Conservation (phyloP, 2,888 invertebrate genomes). For the Drosophila mercatorum region DNA sequence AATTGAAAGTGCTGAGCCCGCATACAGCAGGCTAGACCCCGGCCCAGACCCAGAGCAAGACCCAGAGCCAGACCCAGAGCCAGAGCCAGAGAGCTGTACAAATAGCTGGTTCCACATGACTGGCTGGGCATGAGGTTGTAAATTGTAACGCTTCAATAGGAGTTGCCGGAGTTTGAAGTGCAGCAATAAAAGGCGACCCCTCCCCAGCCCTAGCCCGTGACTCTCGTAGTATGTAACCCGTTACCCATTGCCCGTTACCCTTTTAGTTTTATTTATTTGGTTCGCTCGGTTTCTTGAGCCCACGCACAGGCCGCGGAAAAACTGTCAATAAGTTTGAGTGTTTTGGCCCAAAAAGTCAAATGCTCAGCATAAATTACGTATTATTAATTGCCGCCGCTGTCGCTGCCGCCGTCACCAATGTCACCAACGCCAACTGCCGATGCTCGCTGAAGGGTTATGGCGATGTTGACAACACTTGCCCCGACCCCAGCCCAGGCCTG, state of each 20-base stretch:
- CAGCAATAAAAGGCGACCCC: slow-evolving; percentile 49
- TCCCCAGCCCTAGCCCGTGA: neutral
- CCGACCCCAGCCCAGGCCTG: slow-evolving; percentile 9
- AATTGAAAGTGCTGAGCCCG: slow-evolving; percentile 54
- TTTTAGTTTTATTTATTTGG: slow-evolving; percentile 28
- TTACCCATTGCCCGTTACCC: slow-evolving; percentile 35
- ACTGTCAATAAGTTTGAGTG: slow-evolving; percentile 70
- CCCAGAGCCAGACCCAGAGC: slow-evolving; percentile 3
- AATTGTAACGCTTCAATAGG: slow-evolving; percentile 75
- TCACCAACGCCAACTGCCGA: slow-evolving; percentile 34
- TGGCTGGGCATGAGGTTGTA: slow-evolving; percentile 59
- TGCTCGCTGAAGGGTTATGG: slow-evolving; percentile 67
- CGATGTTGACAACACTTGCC: slow-evolving; percentile 68
- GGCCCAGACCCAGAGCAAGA: neutral
- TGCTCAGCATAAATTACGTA: slow-evolving; percentile 72
- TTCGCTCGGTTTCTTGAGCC: slow-evolving; percentile 21
- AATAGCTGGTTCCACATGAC: slow-evolving; percentile 62
- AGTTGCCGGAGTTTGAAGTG: slow-evolving; percentile 64
- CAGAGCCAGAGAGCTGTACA: slow-evolving; percentile 33
- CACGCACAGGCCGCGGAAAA: slow-evolving; percentile 39
- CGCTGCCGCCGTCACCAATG: slow-evolving; percentile 30
- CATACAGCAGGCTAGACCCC: slow-evolving; percentile 14
- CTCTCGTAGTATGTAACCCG: slow-evolving; percentile 14
- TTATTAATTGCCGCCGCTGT: slow-evolving; percentile 74
- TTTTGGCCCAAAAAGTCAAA: slow-evolving; percentile 68